A percentile compares a stretch with the other conserved stretches of the same genome.
Evolutionary conservation across 2,888 invertebrate genomes (phyloP).

Genomic region (Tribolium freemani): DNA sequence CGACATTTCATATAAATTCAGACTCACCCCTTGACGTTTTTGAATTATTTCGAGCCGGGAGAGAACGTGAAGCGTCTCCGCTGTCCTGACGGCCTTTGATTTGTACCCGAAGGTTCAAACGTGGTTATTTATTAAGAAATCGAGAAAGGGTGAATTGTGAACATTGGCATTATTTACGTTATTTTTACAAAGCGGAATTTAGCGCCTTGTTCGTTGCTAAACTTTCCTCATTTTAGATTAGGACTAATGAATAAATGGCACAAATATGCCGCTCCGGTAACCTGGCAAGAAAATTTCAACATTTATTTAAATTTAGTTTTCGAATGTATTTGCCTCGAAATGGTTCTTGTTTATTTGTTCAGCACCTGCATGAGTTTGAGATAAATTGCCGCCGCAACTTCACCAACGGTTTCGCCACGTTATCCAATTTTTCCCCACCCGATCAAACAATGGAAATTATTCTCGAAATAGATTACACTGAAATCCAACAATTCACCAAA

Average conservation of each 20-base stretch:
- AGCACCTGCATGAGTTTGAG: slow-evolving; percentile 3
- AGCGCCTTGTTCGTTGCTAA: neutral
- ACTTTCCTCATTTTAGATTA: slow-evolving; percentile 1
- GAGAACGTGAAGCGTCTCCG: slow-evolving; percentile 4
- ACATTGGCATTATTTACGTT: neutral
- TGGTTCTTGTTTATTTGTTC: slow-evolving; percentile 20
- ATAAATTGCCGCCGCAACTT: neutral
- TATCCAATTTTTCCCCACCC: neutral
- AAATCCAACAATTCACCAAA: neutral
- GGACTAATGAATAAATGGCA: slow-evolving; percentile 17
- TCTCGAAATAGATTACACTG: neutral
- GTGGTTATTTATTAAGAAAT: slow-evolving; percentile 28
- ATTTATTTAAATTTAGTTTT: slow-evolving; percentile 15
- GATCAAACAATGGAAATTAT: neutral
- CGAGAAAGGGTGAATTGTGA: neutral
- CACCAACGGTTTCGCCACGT: neutral
- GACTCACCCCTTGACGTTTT: slow-evolving; percentile 28
- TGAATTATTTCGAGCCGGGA: slow-evolving; percentile 32
- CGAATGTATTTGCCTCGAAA: neutral
- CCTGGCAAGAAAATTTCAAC: neutral
- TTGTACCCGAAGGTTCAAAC: slow-evolving; percentile 10
- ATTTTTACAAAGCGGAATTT: neutral
- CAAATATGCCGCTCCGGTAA: neutral
- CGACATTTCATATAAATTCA: slow-evolving; percentile 41
- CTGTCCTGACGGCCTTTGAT: slow-evolving; percentile 17